phyloP scores from a whole-genome alignment of 2,113 vertebrate genomes.

The Butorides virescens region DNA sequence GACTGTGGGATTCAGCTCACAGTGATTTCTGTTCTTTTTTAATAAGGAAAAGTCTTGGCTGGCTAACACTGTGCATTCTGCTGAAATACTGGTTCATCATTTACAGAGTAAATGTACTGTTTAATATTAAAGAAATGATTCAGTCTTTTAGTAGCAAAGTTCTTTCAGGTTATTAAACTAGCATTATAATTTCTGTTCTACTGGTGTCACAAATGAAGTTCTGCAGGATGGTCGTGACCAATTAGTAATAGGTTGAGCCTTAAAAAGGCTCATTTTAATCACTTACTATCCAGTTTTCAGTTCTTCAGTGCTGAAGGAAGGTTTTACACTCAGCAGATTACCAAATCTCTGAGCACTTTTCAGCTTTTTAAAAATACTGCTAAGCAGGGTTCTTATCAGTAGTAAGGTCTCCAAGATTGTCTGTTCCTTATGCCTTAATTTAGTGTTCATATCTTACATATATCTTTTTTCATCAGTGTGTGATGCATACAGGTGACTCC shows the following conservation, averaged over 20 bases:
- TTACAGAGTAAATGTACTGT: slow-evolving; percentile 60
- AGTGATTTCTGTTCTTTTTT: slow-evolving; percentile 27
- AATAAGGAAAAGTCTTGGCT: slow-evolving; percentile 22
- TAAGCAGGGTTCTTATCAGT: background rate
- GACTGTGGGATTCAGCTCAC: slow-evolving; percentile 6
- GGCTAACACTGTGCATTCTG: slow-evolving; percentile 13
- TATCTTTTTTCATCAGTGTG: background rate
- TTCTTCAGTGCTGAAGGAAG: background rate
- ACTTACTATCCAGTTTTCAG: background rate
- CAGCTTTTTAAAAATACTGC: background rate
- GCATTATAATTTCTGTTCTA: slow-evolving; percentile 34
- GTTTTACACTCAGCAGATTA: background rate
- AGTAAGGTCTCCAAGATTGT: background rate
- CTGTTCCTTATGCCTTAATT: background rate
- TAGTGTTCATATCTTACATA: background rate
- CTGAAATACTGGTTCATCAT: slow-evolving; percentile 42
- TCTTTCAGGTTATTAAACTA: slow-evolving; percentile 51
- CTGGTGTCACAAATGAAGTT: slow-evolving; percentile 36
- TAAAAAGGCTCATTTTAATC: background rate
- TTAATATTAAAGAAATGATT: slow-evolving; percentile 59
- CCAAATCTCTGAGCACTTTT: background rate
- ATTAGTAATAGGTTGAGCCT: slow-evolving; percentile 25
- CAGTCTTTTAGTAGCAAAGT: slow-evolving; percentile 25
- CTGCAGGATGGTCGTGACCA: slow-evolving; percentile 1
- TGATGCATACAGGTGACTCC: background rate